Base-by-base conservation (phyloP, 2,113 vertebrate species). In the Boulengeromyrus knoepffleri region DNA sequence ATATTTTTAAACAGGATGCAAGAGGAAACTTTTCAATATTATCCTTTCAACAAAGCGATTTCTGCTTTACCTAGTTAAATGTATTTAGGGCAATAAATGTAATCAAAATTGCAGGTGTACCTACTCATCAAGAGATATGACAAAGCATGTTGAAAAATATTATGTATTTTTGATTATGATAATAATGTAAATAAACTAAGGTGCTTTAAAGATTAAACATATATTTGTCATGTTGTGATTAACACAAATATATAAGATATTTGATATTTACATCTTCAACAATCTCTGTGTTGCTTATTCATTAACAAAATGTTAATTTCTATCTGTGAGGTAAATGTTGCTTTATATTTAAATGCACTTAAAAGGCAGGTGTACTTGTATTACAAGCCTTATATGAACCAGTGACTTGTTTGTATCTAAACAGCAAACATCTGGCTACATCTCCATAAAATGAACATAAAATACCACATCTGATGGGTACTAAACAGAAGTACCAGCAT, bases 181-280 rank as follows among this genome's bases (percentile, higher is more conserved):
- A 93, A 92, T 92, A 91, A 93, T 96, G 96, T 96, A 95, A 96
- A 96, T 96, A 96, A 96, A 96, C 83, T 70, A 62, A 66, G 92
- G n/a, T 91, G 91, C 92, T 95, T 70, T 89, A 85, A 53, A 62
- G 24, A 91, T 93, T 90, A 92, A 94, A 90, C 42, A 95, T 87
- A 36, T 15, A 87, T 24, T 93, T 93, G 92, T 92, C 90, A 90
- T 92, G 92, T 36, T 49, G 46, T 36, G 84, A 84, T 90, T 90
- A 84, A 89, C n/a, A 84, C 66, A 24, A 84, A 53, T 89, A 83
- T 80, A 56, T 21, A 89, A 52, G 46, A 89, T 89, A 83, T 36
- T 36, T 42, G 74, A 80, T 80, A 77, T 77, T 77, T 17, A 80
- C 74, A 19, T 80, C 27, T 36, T 77, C 15, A 39, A 7, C 36